Conservation (phyloP, 1,140 invertebrate species). For the honey bee (Apis mellifera) region DNA sequence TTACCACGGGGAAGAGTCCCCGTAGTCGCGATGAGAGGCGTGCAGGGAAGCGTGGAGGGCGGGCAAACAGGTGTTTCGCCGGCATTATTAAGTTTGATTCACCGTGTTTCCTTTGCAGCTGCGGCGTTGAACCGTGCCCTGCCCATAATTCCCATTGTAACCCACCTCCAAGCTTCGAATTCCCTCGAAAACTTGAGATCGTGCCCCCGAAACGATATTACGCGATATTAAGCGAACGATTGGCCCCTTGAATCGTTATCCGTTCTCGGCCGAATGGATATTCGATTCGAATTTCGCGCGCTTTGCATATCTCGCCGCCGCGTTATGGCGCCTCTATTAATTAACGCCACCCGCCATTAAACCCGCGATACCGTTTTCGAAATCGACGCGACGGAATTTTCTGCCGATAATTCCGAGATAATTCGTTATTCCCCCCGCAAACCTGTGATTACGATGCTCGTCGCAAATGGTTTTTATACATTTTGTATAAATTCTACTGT, state of each 20-base stretch:
- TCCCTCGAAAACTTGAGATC: slow-evolving; percentile 60
- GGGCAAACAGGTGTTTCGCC: slow-evolving; percentile 57
- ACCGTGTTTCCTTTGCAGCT: slow-evolving; percentile 51
- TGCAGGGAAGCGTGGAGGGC: slow-evolving; percentile 36
- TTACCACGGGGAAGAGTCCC: slow-evolving; percentile 46
- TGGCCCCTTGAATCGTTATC: slow-evolving; percentile 44
- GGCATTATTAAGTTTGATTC: slow-evolving; percentile 60
- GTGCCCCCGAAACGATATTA: slow-evolving; percentile 53
- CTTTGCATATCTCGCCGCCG: too few relatives aligned
- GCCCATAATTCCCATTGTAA: slow-evolving; percentile 54
- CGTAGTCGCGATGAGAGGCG: background rate
- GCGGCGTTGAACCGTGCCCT: slow-evolving; percentile 41
- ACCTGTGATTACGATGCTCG: too few relatives aligned
- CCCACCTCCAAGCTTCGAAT: slow-evolving; percentile 51
- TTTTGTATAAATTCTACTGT: too few relatives aligned
- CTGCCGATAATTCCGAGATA: too few relatives aligned
- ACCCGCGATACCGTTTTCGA: too few relatives aligned
- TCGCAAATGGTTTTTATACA: too few relatives aligned
- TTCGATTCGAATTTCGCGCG: background rate
- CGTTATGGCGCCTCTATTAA: too few relatives aligned
- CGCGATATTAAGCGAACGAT: slow-evolving; percentile 58
- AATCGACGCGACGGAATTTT: too few relatives aligned
- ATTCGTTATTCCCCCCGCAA: too few relatives aligned
- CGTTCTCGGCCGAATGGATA: background rate
- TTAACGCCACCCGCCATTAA: too few relatives aligned